These are phyloP conservation scores for Drosophila birchii DNA, from an alignment of 2,888 invertebrate species.

Conservation along the genomic window DNA sequence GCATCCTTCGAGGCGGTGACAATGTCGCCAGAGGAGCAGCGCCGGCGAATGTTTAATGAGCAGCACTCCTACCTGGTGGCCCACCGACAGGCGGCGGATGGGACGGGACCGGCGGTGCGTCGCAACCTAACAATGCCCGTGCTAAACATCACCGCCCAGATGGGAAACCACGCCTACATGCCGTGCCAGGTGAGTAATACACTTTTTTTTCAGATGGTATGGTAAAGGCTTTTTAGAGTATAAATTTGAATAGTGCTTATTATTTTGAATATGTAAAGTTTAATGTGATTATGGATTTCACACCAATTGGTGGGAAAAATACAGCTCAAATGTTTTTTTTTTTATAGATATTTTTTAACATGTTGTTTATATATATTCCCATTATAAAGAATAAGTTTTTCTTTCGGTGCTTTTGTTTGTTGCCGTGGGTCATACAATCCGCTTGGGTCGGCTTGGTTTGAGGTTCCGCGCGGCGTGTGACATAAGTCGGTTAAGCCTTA, in stretches of 20 bases:
- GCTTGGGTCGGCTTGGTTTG: not conserved
- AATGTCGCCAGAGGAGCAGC: constrained; percentile 73
- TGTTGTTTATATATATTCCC: not conserved
- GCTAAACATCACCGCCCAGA: constrained; percentile 95
- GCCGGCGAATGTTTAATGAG: constrained; percentile 74
- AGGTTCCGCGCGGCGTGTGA: constrained; percentile 7
- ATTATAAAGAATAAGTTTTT: not conserved
- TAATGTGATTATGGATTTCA: not conserved
- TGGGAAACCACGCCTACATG: constrained; percentile 95
- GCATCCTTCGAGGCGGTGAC: constrained; percentile 61
- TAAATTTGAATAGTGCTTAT: not conserved
- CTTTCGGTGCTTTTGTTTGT: not conserved
- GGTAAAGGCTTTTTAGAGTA: not conserved
- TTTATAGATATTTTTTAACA: not conserved
- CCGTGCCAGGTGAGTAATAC: constrained; percentile 91
- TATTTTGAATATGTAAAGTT: not conserved
- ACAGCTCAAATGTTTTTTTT: not conserved
- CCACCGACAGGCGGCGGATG: constrained; percentile 54
- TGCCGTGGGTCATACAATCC: constrained; percentile 4
- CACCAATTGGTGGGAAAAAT: not conserved
- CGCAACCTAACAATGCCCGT: constrained; percentile 77
- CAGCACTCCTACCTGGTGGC: constrained; percentile 81
- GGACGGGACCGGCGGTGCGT: constrained; percentile 20
- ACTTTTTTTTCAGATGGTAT: not conserved
- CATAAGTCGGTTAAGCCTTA: constrained; percentile 26